Evolutionary conservation across 2,888 invertebrate species (phyloP).

Genomic region (Ferrisia virgata): DNA sequence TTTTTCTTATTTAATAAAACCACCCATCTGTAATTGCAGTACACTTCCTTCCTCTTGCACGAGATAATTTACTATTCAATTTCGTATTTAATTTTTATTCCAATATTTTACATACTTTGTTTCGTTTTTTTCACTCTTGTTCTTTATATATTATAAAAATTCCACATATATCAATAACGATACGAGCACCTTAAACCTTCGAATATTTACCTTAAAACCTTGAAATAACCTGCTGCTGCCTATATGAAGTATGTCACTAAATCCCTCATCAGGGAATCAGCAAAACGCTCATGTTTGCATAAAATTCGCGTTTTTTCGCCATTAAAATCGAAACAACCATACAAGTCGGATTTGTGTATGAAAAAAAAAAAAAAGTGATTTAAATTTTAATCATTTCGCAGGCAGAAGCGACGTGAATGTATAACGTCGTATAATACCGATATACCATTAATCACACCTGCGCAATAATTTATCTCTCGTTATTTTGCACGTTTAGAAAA

Average conservation of each 20-base stretch:
- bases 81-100: background rate
- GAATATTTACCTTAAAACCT: background rate
- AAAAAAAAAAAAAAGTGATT: background rate
- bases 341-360: background rate
- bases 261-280: background rate
- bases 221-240: background rate
- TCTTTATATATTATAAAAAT: background rate
- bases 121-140: background rate
- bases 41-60: too few relatives aligned
- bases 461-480: conserved; percentile 31
- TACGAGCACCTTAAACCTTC: background rate
- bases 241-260: background rate
- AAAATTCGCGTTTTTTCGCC: background rate
- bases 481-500: background rate
- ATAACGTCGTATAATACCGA: background rate
- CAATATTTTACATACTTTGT: background rate
- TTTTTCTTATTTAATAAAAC: too few relatives aligned
- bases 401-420: background rate
- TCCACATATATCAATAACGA: background rate
- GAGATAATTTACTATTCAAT: too few relatives aligned
- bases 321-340: conserved; percentile 1
- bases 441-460: conserved; percentile 26
- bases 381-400: conserved; percentile 10
- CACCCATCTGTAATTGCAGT: too few relatives aligned
- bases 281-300: background rate